Base-by-base conservation (phyloP, 2,113 vertebrate genomes). In the Pollachius pollachius region DNA sequence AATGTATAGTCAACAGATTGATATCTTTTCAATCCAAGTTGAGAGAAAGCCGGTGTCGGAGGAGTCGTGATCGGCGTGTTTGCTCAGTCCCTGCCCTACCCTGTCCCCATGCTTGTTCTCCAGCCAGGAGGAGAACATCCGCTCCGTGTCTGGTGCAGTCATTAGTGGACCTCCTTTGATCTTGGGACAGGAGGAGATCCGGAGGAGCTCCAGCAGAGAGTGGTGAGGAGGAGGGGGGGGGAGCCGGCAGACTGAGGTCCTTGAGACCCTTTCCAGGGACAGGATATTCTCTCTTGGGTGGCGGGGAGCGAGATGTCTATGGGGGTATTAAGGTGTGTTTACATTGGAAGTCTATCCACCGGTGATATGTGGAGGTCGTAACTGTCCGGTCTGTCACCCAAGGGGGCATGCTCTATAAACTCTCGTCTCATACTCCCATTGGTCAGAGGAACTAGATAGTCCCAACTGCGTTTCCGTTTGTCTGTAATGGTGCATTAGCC, bases 91-190 rank as follows among this genome's bases (percentile, higher is more conserved):
- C 27, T 19, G 52, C 52, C 21, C 41, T n/a, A 5, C 37, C 25
- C 54, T 67, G 71, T 60, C 64, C 21, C 64, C 18, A 15, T n/a
- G 30, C 30, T 17, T 11, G 18, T 13, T 54, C 57, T 12, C 34
- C 27, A n/a, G 18, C 23, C 67, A 70, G 68, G 68, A 61, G 73
- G 52, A 18, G 30, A 21, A 48, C 41, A 48, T 48, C 41, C 52
- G 21, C 68, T 61, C 65, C 18, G 64, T 27, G 27, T 41, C 21
- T 70, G 57, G 71, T 63, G 59, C 54, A 56, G 21, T 75, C 70
- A 59, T 80, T 57, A n/a, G 9, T 13, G 9, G 4, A n/a, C 18
- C 25, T n/a, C 16, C 57, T 52, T 37, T 34, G 64, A 67, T 78
- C 67, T 69, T 17, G 12, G 21, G 34, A 17, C 25, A 37, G 16